Evolutionary conservation across 2,797 vertebrate genomes (phyloP), one percentile per base, ranked within the genome.

Genomic region (Acipenser transmontanus): DNA sequence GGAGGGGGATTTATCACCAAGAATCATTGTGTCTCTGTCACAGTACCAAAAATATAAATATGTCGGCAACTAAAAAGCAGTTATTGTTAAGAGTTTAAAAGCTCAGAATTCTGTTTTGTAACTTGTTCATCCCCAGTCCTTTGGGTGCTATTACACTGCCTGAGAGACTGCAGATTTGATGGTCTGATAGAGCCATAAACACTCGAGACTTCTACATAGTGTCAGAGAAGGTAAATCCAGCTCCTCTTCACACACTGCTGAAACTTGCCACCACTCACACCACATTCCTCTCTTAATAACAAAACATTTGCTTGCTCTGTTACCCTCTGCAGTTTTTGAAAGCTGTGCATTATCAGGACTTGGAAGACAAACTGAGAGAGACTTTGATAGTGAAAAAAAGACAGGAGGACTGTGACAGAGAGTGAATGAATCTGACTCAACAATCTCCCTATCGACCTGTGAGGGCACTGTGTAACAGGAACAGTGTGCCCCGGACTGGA

Each of bases 121-220:
- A 7, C 61, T 20, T 48, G 51, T 13, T 59, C 67, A 20, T 11
- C 48, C 50, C 9, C n/a, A 48, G 34, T 54, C 47, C 61, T n/a
- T 47, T 57, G 7, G 13, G 51, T 56, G 61, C 50, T 63, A 76
- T 72, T 70, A 61, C 73, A 66, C 50, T 71, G 70, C 71, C 73
- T 73, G 49, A 73, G 78, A 63, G 0, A 0, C 73, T 71, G 70
- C 61, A 66, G n/a, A 83, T 79, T 81, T 86, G 84, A 87, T 85
- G 84, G 80, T 83, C 82, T 80, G 68, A 66, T 84, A 80, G 67
- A 78, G 75, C 76, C 50, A 66, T 47, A 79, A 76, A 78, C 70
- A 74, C 4, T 14, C 1, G 8, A 12, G 1, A 6, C 71, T 78
- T 81, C 82, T 82, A 77, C 71, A 75, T 72, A 74, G 68, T 61